Conservation (phyloP, 2,888 invertebrate species). For the Amphipoea lucens region DNA sequence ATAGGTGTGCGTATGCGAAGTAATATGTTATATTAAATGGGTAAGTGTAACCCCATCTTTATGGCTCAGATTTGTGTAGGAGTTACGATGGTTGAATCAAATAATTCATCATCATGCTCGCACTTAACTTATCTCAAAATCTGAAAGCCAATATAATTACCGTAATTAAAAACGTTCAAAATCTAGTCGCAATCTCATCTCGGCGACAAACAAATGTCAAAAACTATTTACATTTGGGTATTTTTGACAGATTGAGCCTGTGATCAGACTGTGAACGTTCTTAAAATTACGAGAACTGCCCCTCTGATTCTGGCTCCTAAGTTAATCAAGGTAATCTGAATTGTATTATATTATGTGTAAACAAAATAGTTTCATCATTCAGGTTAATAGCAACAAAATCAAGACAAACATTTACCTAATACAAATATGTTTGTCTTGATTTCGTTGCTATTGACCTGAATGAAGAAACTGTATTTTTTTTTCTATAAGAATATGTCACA, state of each 20-base stretch:
- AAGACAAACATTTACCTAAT: no score
- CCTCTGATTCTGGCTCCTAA: background rate
- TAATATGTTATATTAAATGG: conserved; percentile 83
- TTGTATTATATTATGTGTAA: no score
- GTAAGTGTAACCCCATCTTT: conserved; percentile 78
- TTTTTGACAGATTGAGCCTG: no score
- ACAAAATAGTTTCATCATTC: no score
- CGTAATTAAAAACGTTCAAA: no score
- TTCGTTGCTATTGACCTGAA: background rate
- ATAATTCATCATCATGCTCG: conserved; percentile 14
- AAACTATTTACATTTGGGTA: no score
- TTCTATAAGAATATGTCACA: background rate
- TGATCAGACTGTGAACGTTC: no score
- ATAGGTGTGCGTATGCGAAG: conserved; percentile 82
- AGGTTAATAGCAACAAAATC: no score
- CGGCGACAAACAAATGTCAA: no score
- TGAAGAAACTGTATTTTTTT: background rate
- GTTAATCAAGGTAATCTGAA: background rate
- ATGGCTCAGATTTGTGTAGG: conserved; percentile 81
- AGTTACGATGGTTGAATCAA: conserved; percentile 30
- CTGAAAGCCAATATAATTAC: no score
- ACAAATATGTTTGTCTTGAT: background rate
- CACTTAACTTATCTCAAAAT: background rate
- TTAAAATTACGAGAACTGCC: no score
- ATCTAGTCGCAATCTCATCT: no score